Evolutionary conservation across 2,797 vertebrate species (phyloP), one percentile per base, ranked within the genome.

Genomic region (Trachurus trachurus): DNA sequence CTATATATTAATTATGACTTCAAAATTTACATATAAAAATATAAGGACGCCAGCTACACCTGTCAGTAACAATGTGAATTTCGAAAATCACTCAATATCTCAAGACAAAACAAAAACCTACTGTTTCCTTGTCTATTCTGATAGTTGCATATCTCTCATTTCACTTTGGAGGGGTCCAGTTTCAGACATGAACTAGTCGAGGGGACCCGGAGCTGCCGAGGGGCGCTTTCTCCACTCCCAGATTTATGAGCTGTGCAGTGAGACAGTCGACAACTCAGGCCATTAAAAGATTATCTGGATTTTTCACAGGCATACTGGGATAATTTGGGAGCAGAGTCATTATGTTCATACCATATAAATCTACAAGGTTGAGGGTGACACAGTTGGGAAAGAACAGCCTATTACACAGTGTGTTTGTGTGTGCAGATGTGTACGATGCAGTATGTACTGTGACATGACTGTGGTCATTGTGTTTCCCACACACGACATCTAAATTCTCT

Each of bases 211-310:
- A 53, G 78, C 70, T 65, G 81, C 76, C 5, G 58, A 80, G 66
- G 69, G 57, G 71, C 13, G 22, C 66, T 85, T 82, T 82, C 83
- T 62, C 58, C 63, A 66, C 64, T 72, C 42, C 22, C 67, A 85
- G 83, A 90, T 91, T 92, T 84, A 89, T 84, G 83, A 85, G 83
- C 83, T 88, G 86, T 6, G 53, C 76, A 71, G 63, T 71, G 76
- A 91, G 83, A 88, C 68, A 31, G 83, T 74, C 71, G 78, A 90
- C 90, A 90, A 84, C 65, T 85, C 54, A 0, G 45, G 73, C 86
- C 90, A 92, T 92, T 90, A 87, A 87, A 90, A 92, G 86, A 90
- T 91, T 90, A 90, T 90, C 84, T 81, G 70, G 78, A 85, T 89
- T 76, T 82, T 86, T 88, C 80, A 77, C 77, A 70, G 84, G 74